Evolutionary conservation across 2,888 invertebrate species (phyloP).

Genomic region (Sipha maydis): DNA sequence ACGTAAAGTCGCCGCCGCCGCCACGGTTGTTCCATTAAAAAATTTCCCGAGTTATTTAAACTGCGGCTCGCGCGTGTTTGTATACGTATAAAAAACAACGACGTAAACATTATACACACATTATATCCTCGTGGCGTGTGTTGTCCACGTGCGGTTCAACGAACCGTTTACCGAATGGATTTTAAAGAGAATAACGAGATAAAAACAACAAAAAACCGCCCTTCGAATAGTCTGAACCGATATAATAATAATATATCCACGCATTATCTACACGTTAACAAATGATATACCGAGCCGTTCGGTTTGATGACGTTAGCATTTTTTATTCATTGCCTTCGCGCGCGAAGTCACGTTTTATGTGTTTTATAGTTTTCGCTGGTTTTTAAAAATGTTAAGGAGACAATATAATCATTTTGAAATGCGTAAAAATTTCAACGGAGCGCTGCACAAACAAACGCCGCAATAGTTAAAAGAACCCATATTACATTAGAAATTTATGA

Average conservation of each 20-base stretch:
- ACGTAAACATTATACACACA: constrained; percentile 43
- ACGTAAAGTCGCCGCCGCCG: neutral
- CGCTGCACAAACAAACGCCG: too few relatives aligned
- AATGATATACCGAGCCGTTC: neutral
- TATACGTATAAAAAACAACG: constrained; percentile 11
- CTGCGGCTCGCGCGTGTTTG: neutral
- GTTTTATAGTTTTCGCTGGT: neutral
- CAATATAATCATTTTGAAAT: neutral
- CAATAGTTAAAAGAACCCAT: too few relatives aligned
- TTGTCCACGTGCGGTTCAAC: constrained; percentile 53
- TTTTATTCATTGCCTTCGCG: neutral
- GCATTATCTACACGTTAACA: neutral
- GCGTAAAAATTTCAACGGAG: too few relatives aligned
- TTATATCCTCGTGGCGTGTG: constrained; percentile 34
- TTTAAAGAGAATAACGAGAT: neutral
- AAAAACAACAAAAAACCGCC: constrained; percentile 38
- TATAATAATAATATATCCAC: neutral
- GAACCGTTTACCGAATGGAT: constrained; percentile 57
- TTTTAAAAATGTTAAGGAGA: neutral
- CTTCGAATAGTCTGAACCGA: neutral
- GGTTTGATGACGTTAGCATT: neutral
- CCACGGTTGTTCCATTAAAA: constrained; percentile 53
- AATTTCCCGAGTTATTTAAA: constrained; percentile 55
- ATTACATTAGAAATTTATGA: neutral
- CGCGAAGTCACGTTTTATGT: too few relatives aligned